Evolutionary conservation across 2,888 invertebrate genomes (phyloP).

Genomic region (Rambutsinella grinnellia): DNA sequence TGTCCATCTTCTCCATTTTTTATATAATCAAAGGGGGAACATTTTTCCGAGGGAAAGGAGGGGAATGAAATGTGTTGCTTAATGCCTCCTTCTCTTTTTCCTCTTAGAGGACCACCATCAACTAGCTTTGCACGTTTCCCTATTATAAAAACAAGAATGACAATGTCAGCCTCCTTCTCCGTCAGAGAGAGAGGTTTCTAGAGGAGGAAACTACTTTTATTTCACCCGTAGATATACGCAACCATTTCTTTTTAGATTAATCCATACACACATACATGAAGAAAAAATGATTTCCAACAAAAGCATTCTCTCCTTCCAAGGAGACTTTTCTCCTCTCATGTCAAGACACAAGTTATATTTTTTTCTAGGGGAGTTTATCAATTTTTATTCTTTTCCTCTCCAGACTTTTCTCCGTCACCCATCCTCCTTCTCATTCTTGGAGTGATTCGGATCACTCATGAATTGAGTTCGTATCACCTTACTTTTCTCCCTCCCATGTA

Average conservation of each 20-base stretch:
- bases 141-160: conserved; percentile 6
- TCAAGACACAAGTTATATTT: background rate
- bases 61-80: conserved; percentile 21
- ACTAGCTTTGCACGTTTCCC: conserved; percentile 7
- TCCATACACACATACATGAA: background rate
- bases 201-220: too few relatives aligned
- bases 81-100: conserved; percentile 4
- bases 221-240: too few relatives aligned
- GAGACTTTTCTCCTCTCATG: too few relatives aligned
- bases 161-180: background rate
- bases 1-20: background rate
- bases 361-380: conserved; percentile 33
- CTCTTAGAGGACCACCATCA: conserved; percentile 25
- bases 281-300: conserved; percentile 2
- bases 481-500: too few relatives aligned
- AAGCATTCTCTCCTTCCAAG: too few relatives aligned
- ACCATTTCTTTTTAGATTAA: background rate
- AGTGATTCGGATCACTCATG: conserved; percentile 2
- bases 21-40: conserved; percentile 32
- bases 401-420: conserved; percentile 29
- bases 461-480: conserved; percentile 27
- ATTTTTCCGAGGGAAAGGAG: too few relatives aligned
- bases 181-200: too few relatives aligned
- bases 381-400: conserved; percentile 33
- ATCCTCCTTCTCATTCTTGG: conserved; percentile 11